Evolutionary conservation across 2,797 vertebrate genomes (phyloP).

Genomic region (Salmo trutta): DNA sequence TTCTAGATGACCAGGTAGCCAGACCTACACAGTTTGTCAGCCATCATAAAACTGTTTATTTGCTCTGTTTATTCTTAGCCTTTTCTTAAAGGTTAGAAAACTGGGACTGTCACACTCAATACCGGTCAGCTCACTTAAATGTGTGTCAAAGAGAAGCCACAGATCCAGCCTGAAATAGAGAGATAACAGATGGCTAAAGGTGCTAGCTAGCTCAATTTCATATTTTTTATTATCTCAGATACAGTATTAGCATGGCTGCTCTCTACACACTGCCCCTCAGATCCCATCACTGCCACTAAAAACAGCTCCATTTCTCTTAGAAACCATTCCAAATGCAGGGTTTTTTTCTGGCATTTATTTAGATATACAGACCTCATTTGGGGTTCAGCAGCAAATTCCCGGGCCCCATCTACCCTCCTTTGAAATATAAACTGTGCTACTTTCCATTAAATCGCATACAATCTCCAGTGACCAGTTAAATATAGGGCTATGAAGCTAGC

Average conservation of each 20-base stretch:
- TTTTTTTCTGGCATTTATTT: not conserved
- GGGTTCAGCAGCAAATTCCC: conserved; percentile 63
- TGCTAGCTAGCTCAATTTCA: conserved; percentile 21
- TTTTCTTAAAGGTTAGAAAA: conserved; percentile 69
- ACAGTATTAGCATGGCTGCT: conserved; percentile 38
- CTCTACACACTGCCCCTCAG: not conserved
- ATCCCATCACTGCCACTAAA: not conserved
- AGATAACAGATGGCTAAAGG: conserved; percentile 33
- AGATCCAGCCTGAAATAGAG: conserved; percentile 23
- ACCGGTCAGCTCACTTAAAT: conserved; percentile 50
- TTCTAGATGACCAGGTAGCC: conserved; percentile 61
- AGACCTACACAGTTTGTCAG: conserved; percentile 48
- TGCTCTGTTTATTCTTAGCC: conserved; percentile 72
- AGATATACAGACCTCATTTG: conserved; percentile 39
- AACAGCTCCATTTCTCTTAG: not conserved
- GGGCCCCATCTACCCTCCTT: conserved; percentile 45
- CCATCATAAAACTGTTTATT: conserved; percentile 73
- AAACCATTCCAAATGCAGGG: not conserved
- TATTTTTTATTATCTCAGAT: conserved; percentile 40
- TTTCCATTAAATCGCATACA: conserved; percentile 65
- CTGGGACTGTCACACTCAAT: conserved; percentile 48
- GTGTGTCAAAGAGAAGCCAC: conserved; percentile 44
- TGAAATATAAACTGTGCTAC: conserved; percentile 58
- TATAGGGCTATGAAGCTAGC: conserved; percentile 40
- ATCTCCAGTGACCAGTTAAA: conserved; percentile 54